Base-by-base conservation (phyloP, 1,140 invertebrate species). In the Trissolcus basalis region DNA sequence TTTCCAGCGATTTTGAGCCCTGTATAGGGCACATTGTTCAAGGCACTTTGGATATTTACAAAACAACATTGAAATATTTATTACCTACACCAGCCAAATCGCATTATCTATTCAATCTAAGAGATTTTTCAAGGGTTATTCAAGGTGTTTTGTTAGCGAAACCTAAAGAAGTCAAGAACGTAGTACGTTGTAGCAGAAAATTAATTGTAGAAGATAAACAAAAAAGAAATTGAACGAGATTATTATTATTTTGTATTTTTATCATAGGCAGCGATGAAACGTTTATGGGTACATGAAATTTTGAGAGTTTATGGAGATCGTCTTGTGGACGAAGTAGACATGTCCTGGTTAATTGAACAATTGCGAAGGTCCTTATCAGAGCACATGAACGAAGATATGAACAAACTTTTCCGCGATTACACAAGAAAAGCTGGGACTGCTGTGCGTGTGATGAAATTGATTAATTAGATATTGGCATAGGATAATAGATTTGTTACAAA, bases 271-370 rank as follows among this genome's bases (percentile, higher is more conserved):
- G 91, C 93, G 0, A 94, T 99, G 90, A 97, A 98, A 82, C 90
- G 95, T 48, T 87, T 98, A 2, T 98, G 97, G 97, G 93, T 97
- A 0, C 97, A 99, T 84, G 97, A 99, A 89, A 94, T 96, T 47
- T 88, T 97, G 48, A 90, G 97, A 19, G 97, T 99, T 4, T 98
- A 97, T 85, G 96, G 96, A 48, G 97, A 99, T 89, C 93, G 97
- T 47, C 88, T 99, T 11, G 93, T 97, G 0, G 96, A 98, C 80
- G 93, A 95, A 53, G 58, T 76, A 0, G 97, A 98, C 82, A 89
- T 93, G 33, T 89, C 87, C 33, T 98, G 96, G 96, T 88, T 98
- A 16, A 93, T 96, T 59, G 82, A 86, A 9, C 90, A 91, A 49
- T 83, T 94, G 8, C 90, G 92, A 65, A 83, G 85, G 11, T 90